Evolutionary conservation across 1,140 invertebrate genomes (phyloP).

Genomic region (Gonatopus flavifemur): DNA sequence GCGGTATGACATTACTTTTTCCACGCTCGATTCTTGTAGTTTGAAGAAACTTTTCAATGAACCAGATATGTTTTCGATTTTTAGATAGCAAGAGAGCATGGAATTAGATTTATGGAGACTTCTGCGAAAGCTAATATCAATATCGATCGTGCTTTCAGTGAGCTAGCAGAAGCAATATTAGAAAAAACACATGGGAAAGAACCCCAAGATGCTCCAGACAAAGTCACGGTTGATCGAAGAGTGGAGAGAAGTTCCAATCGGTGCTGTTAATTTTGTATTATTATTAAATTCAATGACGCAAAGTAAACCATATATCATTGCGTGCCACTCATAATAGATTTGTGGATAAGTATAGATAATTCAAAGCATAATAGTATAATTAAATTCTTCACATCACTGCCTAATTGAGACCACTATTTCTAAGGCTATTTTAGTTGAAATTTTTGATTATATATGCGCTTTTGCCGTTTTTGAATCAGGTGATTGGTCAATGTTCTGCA

Average conservation of each 20-base stretch:
- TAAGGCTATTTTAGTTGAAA: conserved; percentile 8
- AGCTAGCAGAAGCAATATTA: conserved; percentile 94
- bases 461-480: not conserved
- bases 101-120: conserved; percentile 98
- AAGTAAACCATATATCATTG: conserved; percentile 35
- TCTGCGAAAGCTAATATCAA: conserved; percentile 98
- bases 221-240: conserved; percentile 67
- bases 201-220: conserved; percentile 67
- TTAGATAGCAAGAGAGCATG: conserved; percentile 95
- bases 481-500: not conserved
- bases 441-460: not conserved
- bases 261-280: conserved; percentile 55
- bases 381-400: conserved; percentile 33
- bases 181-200: conserved; percentile 78
- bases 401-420: conserved; percentile 24
- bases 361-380: conserved; percentile 34
- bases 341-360: conserved; percentile 36
- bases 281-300: conserved; percentile 37
- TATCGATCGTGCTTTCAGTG: conserved; percentile 96
- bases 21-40: too few species aligned
- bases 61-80: too few species aligned
- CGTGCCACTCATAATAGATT: conserved; percentile 31
- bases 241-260: conserved; percentile 53
- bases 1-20: conserved; percentile 62
- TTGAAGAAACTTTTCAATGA: too few species aligned